These are phyloP conservation scores for Timema podura DNA, from an alignment of 2,888 invertebrate genomes.

Conservation along the genomic window DNA sequence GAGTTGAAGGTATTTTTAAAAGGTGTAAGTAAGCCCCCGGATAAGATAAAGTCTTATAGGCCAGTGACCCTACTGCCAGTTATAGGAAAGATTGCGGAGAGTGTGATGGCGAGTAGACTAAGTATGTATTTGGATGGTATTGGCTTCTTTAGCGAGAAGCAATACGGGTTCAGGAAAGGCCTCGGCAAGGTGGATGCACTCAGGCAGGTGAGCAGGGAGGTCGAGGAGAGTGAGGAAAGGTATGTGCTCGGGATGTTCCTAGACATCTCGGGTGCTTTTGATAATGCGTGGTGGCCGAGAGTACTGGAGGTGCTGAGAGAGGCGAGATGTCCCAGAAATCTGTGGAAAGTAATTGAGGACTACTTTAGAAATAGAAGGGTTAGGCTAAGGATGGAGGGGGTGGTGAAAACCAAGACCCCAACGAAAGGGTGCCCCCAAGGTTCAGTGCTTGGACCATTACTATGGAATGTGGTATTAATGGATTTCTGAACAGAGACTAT, in stretches of 20 bases:
- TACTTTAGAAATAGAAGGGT: neutral
- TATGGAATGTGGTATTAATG: neutral
- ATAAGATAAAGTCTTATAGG: neutral
- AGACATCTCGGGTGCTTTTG: neutral
- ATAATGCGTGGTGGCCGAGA: neutral
- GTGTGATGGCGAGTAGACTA: neutral
- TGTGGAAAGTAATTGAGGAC: neutral
- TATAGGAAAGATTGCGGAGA: neutral
- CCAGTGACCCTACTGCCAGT: neutral
- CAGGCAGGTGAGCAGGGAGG: neutral
- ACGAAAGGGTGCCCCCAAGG: neutral
- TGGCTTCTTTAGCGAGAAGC: no score
- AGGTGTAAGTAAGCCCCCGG: neutral
- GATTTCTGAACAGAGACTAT: neutral
- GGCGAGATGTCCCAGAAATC: neutral
- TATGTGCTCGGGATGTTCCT: slow-evolving; percentile 5
- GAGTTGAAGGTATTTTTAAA: neutral
- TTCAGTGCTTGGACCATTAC: neutral
- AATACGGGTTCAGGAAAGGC: neutral
- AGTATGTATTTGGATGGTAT: neutral
- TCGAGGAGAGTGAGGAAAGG: neutral
- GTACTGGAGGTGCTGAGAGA: neutral
- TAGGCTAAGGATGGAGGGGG: no score
- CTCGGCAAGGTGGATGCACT: neutral
- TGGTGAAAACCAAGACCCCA: neutral